Evolutionary conservation across 2,797 vertebrate species (phyloP), one percentile per base, ranked within the genome.

Genomic region (Halcyon leucocephala): DNA sequence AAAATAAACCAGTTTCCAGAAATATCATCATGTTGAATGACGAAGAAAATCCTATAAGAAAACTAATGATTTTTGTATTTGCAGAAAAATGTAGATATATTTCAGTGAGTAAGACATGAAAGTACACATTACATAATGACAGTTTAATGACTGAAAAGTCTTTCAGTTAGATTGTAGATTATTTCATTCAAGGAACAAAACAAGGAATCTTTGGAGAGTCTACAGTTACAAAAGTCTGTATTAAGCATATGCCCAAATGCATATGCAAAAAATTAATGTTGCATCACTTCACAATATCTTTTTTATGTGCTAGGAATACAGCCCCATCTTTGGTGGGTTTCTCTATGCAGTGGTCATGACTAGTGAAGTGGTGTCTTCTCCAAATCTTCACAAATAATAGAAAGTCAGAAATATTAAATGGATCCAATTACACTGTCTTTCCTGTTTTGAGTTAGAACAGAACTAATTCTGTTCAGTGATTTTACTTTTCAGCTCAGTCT

Each of bases 341-440:
- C 28, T 71, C 28, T 26, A 18, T 57, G 12, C 4, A 4, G 4
- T 57, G 15, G 8, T 37, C 28, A 28, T n/a, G 73, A 54, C 1
- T 22, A 10, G 3, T 33, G 24, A 66, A 33, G 10, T 18, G 15
- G 7, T 2, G 6, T 66, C 6, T 66, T 69, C 37, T 66, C 25
- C 44, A 51, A 16, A 49, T 33, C 17, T 71, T 64, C n/a, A 28
- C 4, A 51, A 74, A 60, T 31, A 4, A 7, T 19, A 60, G 31
- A 54, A 70, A 81, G 10, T 70, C 2, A 77, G 8, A 52, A 76
- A 14, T 65, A 57, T 12, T 65, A 33, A 20, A 77, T 52, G 9
- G 14, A 66, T 39, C 14, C 7, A 70, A 8, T 37, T 49, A 44
- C 0, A 0, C 10, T 55, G 1, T 21, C 49, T 51, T 14, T 51